Percentiles rank a stretch among this genome's conserved stretches.
phyloP scores from a whole-genome alignment of 2,797 vertebrate species.

The Esox lucius region DNA sequence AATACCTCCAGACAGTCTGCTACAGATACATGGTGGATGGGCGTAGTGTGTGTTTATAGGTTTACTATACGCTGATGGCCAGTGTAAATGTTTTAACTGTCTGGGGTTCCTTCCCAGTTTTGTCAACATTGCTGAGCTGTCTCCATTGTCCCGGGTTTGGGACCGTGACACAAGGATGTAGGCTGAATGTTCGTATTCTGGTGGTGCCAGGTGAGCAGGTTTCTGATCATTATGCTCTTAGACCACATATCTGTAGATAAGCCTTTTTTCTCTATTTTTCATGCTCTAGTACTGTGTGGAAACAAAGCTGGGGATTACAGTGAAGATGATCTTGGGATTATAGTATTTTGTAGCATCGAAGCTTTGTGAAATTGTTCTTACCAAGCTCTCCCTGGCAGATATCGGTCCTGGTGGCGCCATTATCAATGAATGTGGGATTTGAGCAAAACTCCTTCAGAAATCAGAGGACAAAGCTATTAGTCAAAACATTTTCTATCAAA shows the following conservation, averaged over 20 bases:
- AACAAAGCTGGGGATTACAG: not conserved
- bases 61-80: too few relatives aligned
- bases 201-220: too few relatives aligned
- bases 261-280: not conserved
- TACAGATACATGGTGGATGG: too few relatives aligned
- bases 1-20: too few relatives aligned
- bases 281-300: not conserved
- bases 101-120: too few relatives aligned
- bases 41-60: too few relatives aligned
- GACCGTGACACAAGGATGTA: too few relatives aligned
- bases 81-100: too few relatives aligned
- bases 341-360: not conserved
- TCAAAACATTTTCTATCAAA: too few relatives aligned
- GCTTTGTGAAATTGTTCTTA: conserved; percentile 61
- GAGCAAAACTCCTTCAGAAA: conserved; percentile 79
- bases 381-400: conserved; percentile 90
- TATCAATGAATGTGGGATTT: conserved; percentile 84
- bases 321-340: not conserved
- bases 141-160: too few relatives aligned
- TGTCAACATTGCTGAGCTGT: too few relatives aligned
- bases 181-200: too few relatives aligned
- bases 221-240: not conserved
- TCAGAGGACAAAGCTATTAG: not conserved
- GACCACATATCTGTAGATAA: not conserved
- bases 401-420: conserved; percentile 84